Evolutionary conservation across 2,888 invertebrate species (phyloP), one percentile per base, ranked within the genome.

Genomic region (Nomada goodeniana): DNA sequence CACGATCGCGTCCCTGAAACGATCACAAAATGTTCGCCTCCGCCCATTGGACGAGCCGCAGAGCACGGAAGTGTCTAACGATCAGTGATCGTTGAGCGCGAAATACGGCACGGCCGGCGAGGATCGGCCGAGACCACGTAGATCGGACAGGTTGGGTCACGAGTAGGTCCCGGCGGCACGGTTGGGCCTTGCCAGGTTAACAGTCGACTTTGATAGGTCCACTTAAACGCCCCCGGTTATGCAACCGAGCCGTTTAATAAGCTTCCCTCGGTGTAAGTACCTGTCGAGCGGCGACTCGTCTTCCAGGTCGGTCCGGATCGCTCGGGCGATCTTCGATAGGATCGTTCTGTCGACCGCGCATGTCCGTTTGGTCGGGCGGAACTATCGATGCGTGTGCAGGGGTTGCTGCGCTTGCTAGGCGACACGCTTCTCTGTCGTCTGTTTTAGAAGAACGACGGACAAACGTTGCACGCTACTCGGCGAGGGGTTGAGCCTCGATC

Each of bases 71-170:
- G 90, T 90, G 89, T 80, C 85, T 86, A 87, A 84, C 84, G 89
- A 90, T 90, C 85, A 86, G 88, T 83, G 89, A 90, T 89, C 89
- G 89, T 71, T 69, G 80, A 82, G 86, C 88, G 89, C 88, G 87
- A 88, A 89, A 90, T 91, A 89, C 86, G 86, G 89, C 86, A 86
- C 89, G 86, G 82, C 68, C 78, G 71, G 78, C 63, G 83, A 81
- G 82, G 88, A 81, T 82, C 79, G 84, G 53, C 63, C 75, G 74
- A 80, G 81, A 88, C 86, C 84, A 84, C 82, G 83, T 87, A 84
- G 87, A 91, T 89, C 90, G 86, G 91, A 92, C 92, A 92, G 92
- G 91, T 92, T 91, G 90, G 91, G 92, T 92, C 92, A 92, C 92
- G 92, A 92, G 69, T 91, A 68, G 72, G 82, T 81, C 86, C 86